These are phyloP conservation scores for Dendrocincla fuliginosa DNA, from an alignment of 2,797 vertebrate species.

Conservation along the genomic window DNA sequence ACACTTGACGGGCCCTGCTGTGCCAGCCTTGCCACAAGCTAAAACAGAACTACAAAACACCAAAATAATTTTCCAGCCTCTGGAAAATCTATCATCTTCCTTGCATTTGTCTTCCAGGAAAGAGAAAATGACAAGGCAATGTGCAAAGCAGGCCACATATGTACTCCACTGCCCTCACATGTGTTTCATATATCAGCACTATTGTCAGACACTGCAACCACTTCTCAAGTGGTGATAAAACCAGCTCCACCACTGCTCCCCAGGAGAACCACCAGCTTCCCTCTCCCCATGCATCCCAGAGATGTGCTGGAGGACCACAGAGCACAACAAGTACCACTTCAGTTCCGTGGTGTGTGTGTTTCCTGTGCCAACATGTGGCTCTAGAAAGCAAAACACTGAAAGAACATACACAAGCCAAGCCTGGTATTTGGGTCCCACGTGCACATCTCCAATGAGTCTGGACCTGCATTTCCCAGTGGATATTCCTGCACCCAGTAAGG, in stretches of 20 bases:
- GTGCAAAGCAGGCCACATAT: constrained; percentile 6
- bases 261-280: neutral
- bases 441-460: neutral
- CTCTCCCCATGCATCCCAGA: neutral
- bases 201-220: neutral
- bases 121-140: neutral
- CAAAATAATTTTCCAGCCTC: neutral
- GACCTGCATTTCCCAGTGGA: neutral
- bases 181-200: constrained; percentile 12
- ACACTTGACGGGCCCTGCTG: rapidly evolving
- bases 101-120: constrained; percentile 17
- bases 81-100: neutral
- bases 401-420: neutral
- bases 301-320: neutral
- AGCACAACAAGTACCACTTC: neutral
- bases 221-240: constrained; percentile 18
- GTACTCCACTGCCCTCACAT: neutral
- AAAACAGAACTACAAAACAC: neutral
- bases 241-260: neutral
- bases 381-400: neutral
- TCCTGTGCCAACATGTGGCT: rapidly evolving
- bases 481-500: neutral
- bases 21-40: neutral
- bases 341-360: rapidly evolving
- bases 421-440: neutral